These are phyloP conservation scores for Leptinotarsa lineolata DNA, from an alignment of 1,140 invertebrate species.

Conservation along the genomic window DNA sequence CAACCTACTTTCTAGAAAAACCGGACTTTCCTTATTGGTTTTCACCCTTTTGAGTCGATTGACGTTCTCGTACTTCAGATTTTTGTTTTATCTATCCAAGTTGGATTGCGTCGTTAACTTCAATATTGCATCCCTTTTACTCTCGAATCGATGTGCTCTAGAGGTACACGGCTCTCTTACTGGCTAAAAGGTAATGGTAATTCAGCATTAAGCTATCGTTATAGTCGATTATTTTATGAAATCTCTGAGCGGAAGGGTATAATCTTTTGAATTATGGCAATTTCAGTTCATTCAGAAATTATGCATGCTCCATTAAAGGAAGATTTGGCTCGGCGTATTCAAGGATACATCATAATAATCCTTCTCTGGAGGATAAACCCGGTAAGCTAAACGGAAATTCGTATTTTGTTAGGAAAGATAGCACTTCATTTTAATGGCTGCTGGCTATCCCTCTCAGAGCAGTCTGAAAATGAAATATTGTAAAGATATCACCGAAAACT, in stretches of 20 bases:
- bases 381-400: too few species aligned
- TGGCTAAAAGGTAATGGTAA: neutral
- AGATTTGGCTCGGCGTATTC: neutral
- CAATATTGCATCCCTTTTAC: slow-evolving; percentile 18
- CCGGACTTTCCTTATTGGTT: slow-evolving; percentile 1
- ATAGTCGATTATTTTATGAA: neutral
- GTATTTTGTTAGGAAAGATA: too few species aligned
- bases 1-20: neutral
- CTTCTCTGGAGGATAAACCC: neutral
- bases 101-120: slow-evolving; percentile 16
- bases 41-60: neutral
- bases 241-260: neutral
- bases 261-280: slow-evolving; percentile 3
- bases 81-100: slow-evolving; percentile 13
- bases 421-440: too few species aligned
- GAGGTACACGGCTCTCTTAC: neutral
- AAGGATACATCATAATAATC: slow-evolving; percentile 1
- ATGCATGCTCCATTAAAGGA: slow-evolving; percentile 2
- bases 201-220: neutral
- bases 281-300: slow-evolving; percentile 8
- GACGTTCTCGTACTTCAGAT: slow-evolving; percentile 2
- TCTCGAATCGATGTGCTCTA: neutral
- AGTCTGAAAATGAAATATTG: too few species aligned
- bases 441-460: too few species aligned
- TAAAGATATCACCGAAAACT: too few species aligned